phyloP scores from a whole-genome alignment of 2,888 invertebrate genomes.

The Mesorhabditis belari region DNA sequence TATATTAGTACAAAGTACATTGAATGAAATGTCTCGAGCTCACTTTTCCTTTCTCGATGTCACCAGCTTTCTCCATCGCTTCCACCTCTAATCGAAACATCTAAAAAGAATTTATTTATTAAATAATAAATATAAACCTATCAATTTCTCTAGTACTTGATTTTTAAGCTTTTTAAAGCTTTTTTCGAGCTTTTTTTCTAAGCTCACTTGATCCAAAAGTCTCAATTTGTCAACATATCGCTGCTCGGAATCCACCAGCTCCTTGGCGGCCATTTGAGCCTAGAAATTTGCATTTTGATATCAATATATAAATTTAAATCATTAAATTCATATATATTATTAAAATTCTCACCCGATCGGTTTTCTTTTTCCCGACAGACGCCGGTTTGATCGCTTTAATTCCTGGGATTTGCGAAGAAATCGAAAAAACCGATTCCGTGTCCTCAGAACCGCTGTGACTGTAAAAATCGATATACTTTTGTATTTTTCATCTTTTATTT shows the following conservation, averaged over 20 bases:
- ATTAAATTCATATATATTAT: too few species aligned
- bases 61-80: not conserved
- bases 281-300: too few species aligned
- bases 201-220: slow-evolving; percentile 62
- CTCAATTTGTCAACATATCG: slow-evolving; percentile 63
- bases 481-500: too few species aligned
- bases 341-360: too few species aligned
- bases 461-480: too few species aligned
- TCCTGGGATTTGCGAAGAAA: not conserved
- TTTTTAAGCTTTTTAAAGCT: too few species aligned
- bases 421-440: slow-evolving; percentile 11
- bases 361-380: slow-evolving; percentile 19
- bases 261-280: slow-evolving; percentile 60
- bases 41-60: not conserved
- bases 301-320: too few species aligned
- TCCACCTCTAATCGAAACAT: not conserved
- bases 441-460: not conserved
- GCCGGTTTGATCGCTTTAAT: slow-evolving; percentile 22
- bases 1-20: too few species aligned
- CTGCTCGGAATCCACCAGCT: slow-evolving; percentile 63
- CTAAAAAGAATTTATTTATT: too few species aligned
- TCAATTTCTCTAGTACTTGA: not conserved
- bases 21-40: too few species aligned
- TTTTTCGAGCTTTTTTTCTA: not conserved
- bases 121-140: not conserved